Evolutionary conservation across 2,888 invertebrate species (phyloP).

Genomic region (Stenotaenia linearis): DNA sequence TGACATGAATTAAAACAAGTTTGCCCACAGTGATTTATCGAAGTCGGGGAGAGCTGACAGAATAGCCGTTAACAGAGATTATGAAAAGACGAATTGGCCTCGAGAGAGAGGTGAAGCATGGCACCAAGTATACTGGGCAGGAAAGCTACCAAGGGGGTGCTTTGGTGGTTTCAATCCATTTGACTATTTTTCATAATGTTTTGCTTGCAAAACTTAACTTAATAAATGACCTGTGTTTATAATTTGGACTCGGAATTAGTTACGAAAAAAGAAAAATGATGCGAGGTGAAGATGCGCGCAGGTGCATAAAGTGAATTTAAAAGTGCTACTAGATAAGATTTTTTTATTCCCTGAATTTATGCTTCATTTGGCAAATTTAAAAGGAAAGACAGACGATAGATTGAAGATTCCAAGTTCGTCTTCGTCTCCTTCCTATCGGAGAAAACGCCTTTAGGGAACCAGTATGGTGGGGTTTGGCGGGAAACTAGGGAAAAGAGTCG

Average conservation of each 20-base stretch:
- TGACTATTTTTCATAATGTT: slow-evolving; percentile 11
- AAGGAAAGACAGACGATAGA: slow-evolving; percentile 5
- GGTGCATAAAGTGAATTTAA: neutral
- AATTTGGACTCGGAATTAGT: neutral
- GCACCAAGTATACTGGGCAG: slow-evolving; percentile 17
- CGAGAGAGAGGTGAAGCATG: slow-evolving; percentile 24
- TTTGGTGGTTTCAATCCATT: slow-evolving; percentile 20
- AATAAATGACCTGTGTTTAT: slow-evolving; percentile 4
- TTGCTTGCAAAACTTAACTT: slow-evolving; percentile 5
- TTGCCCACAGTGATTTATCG: slow-evolving; percentile 19
- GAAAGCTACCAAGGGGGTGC: slow-evolving; percentile 23
- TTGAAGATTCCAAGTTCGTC: neutral
- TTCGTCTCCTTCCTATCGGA: neutral
- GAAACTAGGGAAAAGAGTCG: slow-evolving; percentile 6
- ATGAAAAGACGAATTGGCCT: slow-evolving; percentile 26
- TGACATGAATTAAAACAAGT: slow-evolving; percentile 26
- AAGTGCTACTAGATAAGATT: neutral
- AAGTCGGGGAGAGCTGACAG: slow-evolving; percentile 26
- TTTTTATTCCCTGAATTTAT: neutral
- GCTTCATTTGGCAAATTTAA: slow-evolving; percentile 21
- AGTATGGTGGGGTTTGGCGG: slow-evolving; percentile 2
- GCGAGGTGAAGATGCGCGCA: neutral
- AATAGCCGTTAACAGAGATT: slow-evolving; percentile 26
- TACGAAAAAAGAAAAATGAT: neutral
- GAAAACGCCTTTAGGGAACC: slow-evolving; percentile 5